Evolutionary conservation across 2,797 vertebrate genomes (phyloP).

Genomic region (Anniella stebbinsi): DNA sequence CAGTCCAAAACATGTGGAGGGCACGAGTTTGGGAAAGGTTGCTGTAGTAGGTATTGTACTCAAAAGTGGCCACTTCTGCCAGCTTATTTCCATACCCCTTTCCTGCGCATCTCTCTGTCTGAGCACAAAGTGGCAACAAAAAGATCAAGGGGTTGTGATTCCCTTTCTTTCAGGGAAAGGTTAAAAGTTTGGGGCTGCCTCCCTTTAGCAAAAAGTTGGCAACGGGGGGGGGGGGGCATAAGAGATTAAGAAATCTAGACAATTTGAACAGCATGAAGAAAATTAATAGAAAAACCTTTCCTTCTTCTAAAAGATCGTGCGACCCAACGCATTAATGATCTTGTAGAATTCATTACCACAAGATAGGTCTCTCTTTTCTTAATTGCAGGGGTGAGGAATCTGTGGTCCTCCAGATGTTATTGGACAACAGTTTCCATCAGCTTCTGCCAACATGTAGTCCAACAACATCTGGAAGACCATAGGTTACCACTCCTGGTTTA

Average conservation of each 20-base stretch:
- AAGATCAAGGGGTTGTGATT: neutral
- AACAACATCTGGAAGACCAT: too few relatives aligned
- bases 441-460: too few relatives aligned
- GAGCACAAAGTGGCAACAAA: neutral
- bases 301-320: neutral
- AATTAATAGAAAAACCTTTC: neutral
- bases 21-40: too few relatives aligned
- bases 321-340: neutral
- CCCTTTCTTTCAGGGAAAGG: neutral
- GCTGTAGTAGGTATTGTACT: too few relatives aligned
- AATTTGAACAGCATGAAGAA: neutral
- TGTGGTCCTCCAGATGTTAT: too few relatives aligned
- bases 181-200: neutral
- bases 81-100: neutral
- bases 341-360: neutral
- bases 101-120: neutral
- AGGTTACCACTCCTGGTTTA: too few relatives aligned
- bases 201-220: neutral
- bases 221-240: rapidly evolving
- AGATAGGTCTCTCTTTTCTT: too few relatives aligned
- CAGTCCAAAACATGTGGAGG: too few relatives aligned
- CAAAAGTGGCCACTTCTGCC: neutral
- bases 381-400: neutral
- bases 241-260: neutral
- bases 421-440: too few relatives aligned